Evolutionary conservation across 1,140 invertebrate species (phyloP), one percentile per base, ranked within the genome.

Genomic region (Drosophila santomea): DNA sequence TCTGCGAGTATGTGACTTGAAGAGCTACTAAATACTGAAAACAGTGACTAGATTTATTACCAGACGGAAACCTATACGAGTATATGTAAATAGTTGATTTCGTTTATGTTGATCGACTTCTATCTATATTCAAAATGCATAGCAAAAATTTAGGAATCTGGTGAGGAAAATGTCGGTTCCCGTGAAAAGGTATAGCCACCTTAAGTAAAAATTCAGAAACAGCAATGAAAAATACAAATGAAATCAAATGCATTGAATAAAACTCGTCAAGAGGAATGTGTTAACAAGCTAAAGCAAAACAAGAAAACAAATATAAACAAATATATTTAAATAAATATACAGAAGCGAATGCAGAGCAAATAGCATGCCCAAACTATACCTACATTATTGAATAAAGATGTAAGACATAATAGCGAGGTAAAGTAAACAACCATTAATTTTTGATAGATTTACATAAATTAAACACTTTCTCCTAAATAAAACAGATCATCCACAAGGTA

Each of bases 251-350:
- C 78, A 81, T 85, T 84, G 78, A 85, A 85, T 84, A 74, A 77
- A 84, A 89, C 84, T 89, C 84, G 84, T 89, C 84, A 89, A 89
- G 84, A 89, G 84, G 85, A 89, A 89, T 89, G 84, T 89, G 84
- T 89, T 89, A 89, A 84, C 80, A 88, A 89, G 69, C 55, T 67
- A 86, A 82, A 77, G 67, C 66, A 57, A 89, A 88, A 20, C 20
- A 20, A 68, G 59, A 69, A 80, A 75, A 35, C 44, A 32, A 67
- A 54, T 20, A 51, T 45, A 69, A 72, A 74, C 59, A 76, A 20
- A 64, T 25, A 76, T 84, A 84, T 83, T 72, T 75, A 88, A 81
- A 54, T 62, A 67, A 61, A 78, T 55, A 62, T 74, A 77, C 80
- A 88, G 47, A 71, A 63, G 50, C 55, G 60, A 83, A 60, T 62